Conservation (phyloP, 2,888 invertebrate genomes). For the Arge pagana region DNA sequence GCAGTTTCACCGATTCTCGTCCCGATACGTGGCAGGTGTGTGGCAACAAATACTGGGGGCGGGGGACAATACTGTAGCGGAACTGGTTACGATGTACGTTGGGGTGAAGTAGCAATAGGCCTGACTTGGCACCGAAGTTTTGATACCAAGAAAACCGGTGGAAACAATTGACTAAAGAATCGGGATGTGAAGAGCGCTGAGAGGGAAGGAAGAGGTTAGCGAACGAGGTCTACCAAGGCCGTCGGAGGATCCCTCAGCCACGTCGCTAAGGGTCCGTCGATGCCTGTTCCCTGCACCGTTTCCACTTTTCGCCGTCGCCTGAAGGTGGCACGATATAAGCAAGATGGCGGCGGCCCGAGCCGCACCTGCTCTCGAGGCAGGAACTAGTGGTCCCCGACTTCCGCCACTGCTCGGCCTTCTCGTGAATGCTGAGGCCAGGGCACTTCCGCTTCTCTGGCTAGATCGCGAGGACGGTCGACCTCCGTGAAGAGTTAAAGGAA, state of each 20-base stretch:
- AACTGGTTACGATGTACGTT: too few relatives aligned
- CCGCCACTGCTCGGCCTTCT: conserved; percentile 65
- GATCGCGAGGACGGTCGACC: conserved; percentile 65
- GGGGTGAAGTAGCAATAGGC: too few relatives aligned
- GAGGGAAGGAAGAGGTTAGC: too few relatives aligned
- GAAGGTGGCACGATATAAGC: conserved; percentile 88
- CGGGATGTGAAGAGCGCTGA: neutral
- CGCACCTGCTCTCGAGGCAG: conserved; percentile 90
- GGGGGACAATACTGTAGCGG: too few relatives aligned
- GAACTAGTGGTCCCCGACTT: conserved; percentile 72
- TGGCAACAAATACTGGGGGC: too few relatives aligned
- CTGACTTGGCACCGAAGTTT: too few relatives aligned
- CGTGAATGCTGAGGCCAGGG: conserved; percentile 60
- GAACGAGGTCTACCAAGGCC: conserved; percentile 53
- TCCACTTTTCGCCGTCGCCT: conserved; percentile 38
- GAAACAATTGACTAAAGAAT: too few relatives aligned
- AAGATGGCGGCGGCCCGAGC: conserved; percentile 92
- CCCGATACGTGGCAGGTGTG: too few relatives aligned
- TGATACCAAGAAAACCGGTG: too few relatives aligned
- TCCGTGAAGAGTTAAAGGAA: conserved; percentile 65
- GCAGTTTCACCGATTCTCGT: too few relatives aligned
- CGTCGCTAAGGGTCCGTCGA: conserved; percentile 57
- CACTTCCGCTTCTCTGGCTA: conserved; percentile 63
- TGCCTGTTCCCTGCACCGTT: conserved; percentile 50
- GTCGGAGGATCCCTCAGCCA: conserved; percentile 57